phyloP scores from a whole-genome alignment of 1,140 invertebrate genomes.

The Apis dorsata region DNA sequence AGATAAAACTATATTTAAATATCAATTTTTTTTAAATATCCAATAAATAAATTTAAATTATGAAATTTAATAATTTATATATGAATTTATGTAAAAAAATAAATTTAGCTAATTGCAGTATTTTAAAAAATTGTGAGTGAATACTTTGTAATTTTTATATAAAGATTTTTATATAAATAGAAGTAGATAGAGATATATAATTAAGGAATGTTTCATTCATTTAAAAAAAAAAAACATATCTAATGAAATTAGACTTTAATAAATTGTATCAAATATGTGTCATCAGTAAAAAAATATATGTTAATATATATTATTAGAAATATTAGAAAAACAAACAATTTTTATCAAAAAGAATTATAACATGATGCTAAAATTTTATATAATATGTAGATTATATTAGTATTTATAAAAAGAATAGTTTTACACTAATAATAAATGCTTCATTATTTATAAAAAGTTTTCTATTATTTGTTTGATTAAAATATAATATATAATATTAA shows the following conservation, averaged over 20 bases:
- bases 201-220: neutral
- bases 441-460: neutral
- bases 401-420: neutral
- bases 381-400: neutral
- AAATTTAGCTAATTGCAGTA: constrained; percentile 30
- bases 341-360: neutral
- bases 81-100: neutral
- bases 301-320: neutral
- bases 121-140: neutral
- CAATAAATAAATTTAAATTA: neutral
- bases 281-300: neutral
- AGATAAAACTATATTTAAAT: neutral
- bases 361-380: constrained; percentile 7
- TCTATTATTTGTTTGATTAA: neutral
- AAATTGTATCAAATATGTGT: neutral
- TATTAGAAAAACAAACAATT: neutral
- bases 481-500: constrained; percentile 1
- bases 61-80: constrained; percentile 1
- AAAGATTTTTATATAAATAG: neutral
- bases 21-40: neutral
- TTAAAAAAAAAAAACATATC: neutral
- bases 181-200: neutral
- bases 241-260: neutral
- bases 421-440: neutral
- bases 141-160: neutral